Evolutionary conservation across 2,113 vertebrate species (phyloP).

Genomic region (Sceloporus undulatus): DNA sequence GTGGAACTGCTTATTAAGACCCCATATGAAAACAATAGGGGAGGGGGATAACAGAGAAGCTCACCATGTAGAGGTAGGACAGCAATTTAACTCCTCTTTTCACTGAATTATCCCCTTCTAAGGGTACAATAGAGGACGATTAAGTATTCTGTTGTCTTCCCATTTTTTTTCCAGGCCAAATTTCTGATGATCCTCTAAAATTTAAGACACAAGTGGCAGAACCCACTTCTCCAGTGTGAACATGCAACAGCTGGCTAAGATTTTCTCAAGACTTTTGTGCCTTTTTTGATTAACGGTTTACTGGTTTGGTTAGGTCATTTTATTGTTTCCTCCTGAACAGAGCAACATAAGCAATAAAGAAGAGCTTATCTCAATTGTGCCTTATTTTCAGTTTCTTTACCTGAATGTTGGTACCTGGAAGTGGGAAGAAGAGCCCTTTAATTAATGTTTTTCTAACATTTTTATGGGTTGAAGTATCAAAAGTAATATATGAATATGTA

Average conservation of each 20-base stretch:
- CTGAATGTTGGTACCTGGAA: background rate
- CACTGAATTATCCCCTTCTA: background rate
- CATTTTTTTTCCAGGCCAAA: background rate
- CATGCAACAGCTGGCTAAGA: background rate
- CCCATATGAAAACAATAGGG: too few species aligned
- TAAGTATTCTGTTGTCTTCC: background rate
- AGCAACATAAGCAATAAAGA: background rate
- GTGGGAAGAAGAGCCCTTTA: background rate
- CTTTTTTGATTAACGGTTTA: constrained; percentile 11
- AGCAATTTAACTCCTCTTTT: background rate
- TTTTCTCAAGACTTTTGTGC: background rate
- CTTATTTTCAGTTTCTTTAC: background rate
- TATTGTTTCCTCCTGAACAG: background rate
- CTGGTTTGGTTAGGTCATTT: background rate
- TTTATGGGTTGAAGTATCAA: background rate
- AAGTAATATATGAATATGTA: too few species aligned
- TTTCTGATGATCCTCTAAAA: background rate
- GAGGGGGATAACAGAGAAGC: too few species aligned
- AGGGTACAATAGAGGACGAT: too few species aligned
- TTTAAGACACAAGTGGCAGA: background rate
- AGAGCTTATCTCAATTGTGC: background rate
- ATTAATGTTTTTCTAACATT: background rate
- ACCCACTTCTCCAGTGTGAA: background rate
- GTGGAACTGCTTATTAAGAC: too few species aligned
- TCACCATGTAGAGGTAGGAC: too few species aligned